Conservation (phyloP, 2,113 vertebrate species). For the Psettodes erumei region DNA sequence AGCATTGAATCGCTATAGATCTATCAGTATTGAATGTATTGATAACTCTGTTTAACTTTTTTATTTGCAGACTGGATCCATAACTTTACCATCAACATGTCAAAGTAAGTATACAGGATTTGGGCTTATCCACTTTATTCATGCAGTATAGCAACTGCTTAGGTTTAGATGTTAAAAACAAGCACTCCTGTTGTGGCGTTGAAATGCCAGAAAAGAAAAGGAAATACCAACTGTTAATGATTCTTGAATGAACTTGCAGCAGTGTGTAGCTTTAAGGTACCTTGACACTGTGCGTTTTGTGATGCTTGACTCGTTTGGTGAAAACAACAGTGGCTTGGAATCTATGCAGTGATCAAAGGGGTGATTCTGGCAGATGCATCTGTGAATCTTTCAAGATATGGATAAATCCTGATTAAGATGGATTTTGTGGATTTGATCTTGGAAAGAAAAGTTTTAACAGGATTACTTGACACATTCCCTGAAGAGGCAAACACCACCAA, state of each 20-base stretch:
- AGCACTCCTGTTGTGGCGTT: background rate
- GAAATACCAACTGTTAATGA: background rate
- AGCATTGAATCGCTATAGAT: background rate
- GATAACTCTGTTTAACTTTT: background rate
- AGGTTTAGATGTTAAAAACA: background rate
- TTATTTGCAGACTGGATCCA: constrained; percentile 47
- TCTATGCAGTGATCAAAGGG: background rate
- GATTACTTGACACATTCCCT: constrained; percentile 43
- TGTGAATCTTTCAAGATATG: constrained; percentile 8
- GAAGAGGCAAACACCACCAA: constrained; percentile 16
- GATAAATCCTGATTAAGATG: constrained; percentile 60
- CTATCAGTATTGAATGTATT: background rate
- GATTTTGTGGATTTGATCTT: constrained; percentile 62
- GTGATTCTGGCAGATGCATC: background rate
- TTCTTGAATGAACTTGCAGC: background rate
- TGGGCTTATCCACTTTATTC: background rate
- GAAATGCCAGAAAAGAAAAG: background rate
- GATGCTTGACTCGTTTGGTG: background rate
- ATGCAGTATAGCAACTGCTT: background rate
- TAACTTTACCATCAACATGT: constrained; percentile 65
- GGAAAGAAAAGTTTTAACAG: constrained; percentile 42
- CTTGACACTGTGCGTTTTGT: background rate
- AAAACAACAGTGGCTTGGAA: background rate
- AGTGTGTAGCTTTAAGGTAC: background rate
- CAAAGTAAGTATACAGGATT: constrained; percentile 75